Percentiles rank a stretch among this genome's conserved stretches.
These are phyloP conservation scores for Sebastes glaucus DNA, from an alignment of 2,797 vertebrate species.

Conservation along the genomic window DNA sequence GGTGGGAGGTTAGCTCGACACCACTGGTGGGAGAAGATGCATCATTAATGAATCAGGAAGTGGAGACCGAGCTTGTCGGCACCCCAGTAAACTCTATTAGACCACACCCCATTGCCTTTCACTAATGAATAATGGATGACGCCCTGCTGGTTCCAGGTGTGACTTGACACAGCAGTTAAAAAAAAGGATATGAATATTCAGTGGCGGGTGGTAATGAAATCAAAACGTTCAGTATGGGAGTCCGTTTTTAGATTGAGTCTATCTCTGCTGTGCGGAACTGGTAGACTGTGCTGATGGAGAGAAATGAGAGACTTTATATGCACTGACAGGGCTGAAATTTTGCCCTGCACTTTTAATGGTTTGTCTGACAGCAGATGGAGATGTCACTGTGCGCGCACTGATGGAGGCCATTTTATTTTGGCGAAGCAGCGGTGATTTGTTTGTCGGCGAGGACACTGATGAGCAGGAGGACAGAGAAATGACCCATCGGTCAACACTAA, in stretches of 20 bases:
- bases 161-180: slow-evolving; percentile 72
- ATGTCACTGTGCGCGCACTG: slow-evolving; percentile 73
- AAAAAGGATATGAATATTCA: slow-evolving; percentile 86
- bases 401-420: slow-evolving; percentile 81
- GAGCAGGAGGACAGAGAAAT: slow-evolving; percentile 63
- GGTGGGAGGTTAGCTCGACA: slow-evolving; percentile 64
- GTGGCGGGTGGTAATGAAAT: slow-evolving; percentile 84
- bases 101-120: slow-evolving; percentile 82
- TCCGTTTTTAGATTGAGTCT: slow-evolving; percentile 79
- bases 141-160: slow-evolving; percentile 79
- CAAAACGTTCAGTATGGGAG: slow-evolving; percentile 81
- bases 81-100: slow-evolving; percentile 77
- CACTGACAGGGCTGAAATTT: slow-evolving; percentile 83
- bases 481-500: slow-evolving; percentile 75
- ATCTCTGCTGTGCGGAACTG: slow-evolving; percentile 74
- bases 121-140: slow-evolving; percentile 83
- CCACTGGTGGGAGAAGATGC: slow-evolving; percentile 68
- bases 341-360: slow-evolving; percentile 83
- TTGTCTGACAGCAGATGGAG: slow-evolving; percentile 83
- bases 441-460: slow-evolving; percentile 72
- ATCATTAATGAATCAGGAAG: slow-evolving; percentile 80
- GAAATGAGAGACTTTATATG: slow-evolving; percentile 84
- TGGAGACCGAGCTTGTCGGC: slow-evolving; percentile 66
- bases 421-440: slow-evolving; percentile 75
- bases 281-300: slow-evolving; percentile 84